These are phyloP conservation scores for Melanerpes aurifrons DNA, from an alignment of 2,113 vertebrate genomes.

Conservation along the genomic window DNA sequence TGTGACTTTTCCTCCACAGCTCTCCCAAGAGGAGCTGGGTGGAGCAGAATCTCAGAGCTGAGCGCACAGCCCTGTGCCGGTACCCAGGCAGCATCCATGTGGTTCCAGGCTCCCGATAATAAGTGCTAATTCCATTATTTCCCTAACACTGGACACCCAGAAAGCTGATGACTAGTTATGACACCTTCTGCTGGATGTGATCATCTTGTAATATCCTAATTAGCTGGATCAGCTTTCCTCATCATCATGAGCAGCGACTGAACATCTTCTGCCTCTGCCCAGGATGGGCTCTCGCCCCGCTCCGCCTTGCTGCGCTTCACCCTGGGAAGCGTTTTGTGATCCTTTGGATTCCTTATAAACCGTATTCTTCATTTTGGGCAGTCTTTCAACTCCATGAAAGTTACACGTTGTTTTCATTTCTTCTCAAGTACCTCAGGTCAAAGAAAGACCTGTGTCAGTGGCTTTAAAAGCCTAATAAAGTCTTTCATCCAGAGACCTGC, in stretches of 20 bases:
- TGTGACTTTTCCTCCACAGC: background rate
- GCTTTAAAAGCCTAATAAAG: conserved; percentile 73
- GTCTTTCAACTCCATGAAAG: conserved; percentile 62
- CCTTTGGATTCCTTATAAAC: conserved; percentile 46
- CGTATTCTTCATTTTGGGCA: conserved; percentile 42
- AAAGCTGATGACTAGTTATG: background rate
- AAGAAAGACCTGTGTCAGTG: conserved; percentile 69
- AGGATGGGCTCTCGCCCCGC: conserved; percentile 8
- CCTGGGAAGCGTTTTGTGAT: conserved; percentile 50
- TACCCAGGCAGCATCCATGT: fast-evolving
- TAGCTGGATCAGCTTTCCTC: background rate
- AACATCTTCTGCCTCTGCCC: background rate
- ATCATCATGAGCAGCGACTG: background rate
- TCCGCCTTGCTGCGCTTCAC: background rate
- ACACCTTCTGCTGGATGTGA: background rate
- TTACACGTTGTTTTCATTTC: conserved; percentile 64
- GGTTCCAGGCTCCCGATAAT: background rate
- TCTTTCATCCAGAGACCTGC: conserved; percentile 63
- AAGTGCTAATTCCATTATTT: background rate
- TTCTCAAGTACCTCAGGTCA: conserved; percentile 70
- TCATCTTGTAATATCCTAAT: background rate
- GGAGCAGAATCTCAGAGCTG: background rate
- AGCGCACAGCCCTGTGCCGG: fast-evolving
- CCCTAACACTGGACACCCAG: background rate
- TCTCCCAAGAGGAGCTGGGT: fast-evolving